Percentiles rank a stretch among this genome's conserved stretches.
Evolutionary conservation across 2,797 vertebrate species (phyloP).

Genomic region (Peromyscus aztecus): DNA sequence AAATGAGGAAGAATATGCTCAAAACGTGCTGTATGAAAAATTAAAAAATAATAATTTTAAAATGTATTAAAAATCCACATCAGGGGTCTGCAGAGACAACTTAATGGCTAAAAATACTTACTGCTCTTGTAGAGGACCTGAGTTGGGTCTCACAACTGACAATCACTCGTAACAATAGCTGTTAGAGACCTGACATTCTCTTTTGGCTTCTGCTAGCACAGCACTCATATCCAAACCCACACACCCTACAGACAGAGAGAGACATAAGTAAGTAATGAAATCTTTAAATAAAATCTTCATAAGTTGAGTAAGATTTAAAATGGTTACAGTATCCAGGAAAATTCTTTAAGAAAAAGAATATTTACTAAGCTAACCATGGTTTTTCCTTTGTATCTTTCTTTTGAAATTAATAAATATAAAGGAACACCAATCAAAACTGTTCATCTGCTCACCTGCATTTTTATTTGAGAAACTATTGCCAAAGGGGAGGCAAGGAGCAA

Average conservation of each 20-base stretch:
- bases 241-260: neutral
- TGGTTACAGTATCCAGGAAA: neutral
- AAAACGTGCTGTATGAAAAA: neutral
- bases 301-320: neutral
- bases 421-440: neutral
- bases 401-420: slow-evolving; percentile 56
- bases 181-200: neutral
- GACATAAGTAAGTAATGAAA: neutral
- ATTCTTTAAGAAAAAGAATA: slow-evolving; percentile 12
- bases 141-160: neutral
- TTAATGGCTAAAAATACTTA: neutral
- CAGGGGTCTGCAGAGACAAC: neutral
- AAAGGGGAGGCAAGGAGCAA: slow-evolving; percentile 44
- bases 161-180: neutral
- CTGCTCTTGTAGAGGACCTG: neutral
- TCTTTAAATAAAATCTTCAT: neutral
- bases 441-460: slow-evolving; percentile 43
- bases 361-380: neutral
- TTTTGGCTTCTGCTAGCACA: neutral
- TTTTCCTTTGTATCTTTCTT: slow-evolving; percentile 24
- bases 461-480: slow-evolving; percentile 35
- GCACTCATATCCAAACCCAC: neutral
- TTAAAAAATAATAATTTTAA: neutral
- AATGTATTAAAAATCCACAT: neutral
- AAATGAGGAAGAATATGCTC: neutral